Evolutionary conservation across 1,140 invertebrate species (phyloP), one percentile per base, ranked within the genome.

Genomic region (Drosophila funebris): DNA sequence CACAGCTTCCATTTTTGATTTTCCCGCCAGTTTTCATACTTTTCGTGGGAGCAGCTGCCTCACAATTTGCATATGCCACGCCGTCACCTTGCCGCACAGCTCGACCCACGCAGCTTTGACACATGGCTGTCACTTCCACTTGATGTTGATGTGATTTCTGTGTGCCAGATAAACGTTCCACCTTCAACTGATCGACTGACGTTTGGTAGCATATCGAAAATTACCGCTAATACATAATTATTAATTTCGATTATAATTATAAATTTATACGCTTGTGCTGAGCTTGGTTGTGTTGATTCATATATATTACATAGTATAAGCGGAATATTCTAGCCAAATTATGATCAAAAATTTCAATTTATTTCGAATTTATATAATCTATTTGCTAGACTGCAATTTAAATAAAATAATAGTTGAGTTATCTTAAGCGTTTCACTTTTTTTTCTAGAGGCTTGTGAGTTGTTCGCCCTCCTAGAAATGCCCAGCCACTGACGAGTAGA

Each of bases 71-170:
- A 70, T 62, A 61, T 57, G 41, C 56, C 56, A 52, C 11, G 46
- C 36, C 44, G 53, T 69, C 53, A 53, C 44, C 71, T 76, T 61
- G 54, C 61, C 73, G 37, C 43, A 64, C 27, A 57, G 71, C 41
- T 20, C 56, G 31, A 61, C 81, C 81, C 81, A 84, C 81, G 70
- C 81, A 62, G 57, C 53, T 80, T 78, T 83, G 79, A 83, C 79
- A 82, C 67, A 68, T 69, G 79, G 57, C 66, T 72, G 79, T 75
- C 79, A 74, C 57, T 63, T 48, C 66, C 61, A 82, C 76, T 76
- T 73, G 73, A 68, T 48, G 58, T 73, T 27, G 46, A 9, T 22
- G 22, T 66, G 69, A 76, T 67, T 58, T 69, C 16, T 62, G 62
- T 62, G 62, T 37, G 24, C 44, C 36, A 64, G 75, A 79, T 78